Evolutionary conservation across 2,797 vertebrate genomes (phyloP).

Genomic region (Eulemur rubriventer): DNA sequence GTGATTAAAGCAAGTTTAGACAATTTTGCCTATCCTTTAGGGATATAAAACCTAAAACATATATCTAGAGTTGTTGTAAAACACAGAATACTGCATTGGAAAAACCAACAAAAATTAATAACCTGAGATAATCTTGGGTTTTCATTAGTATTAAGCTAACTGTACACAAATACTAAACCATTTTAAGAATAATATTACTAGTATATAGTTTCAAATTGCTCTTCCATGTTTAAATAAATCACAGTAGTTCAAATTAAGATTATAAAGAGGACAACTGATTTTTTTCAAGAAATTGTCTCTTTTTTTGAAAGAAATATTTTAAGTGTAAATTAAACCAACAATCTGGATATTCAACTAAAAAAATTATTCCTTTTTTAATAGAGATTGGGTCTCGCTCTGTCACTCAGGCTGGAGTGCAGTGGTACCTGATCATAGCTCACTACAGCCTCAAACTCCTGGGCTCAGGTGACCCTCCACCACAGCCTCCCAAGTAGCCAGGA

Average conservation of each 20-base stretch:
- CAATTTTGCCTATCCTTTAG: neutral
- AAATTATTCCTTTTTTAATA: neutral
- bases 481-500: neutral
- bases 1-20: neutral
- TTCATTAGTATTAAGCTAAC: slow-evolving; percentile 24
- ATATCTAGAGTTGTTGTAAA: slow-evolving; percentile 5
- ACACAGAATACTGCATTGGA: neutral
- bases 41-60: slow-evolving; percentile 10
- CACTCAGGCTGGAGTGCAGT: neutral
- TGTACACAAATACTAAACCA: neutral
- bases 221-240: neutral
- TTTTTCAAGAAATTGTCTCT: neutral
- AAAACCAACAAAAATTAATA: neutral
- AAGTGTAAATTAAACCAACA: neutral
- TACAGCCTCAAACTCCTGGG: neutral
- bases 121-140: neutral
- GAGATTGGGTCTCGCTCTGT: neutral
- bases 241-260: slow-evolving; percentile 2
- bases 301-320: slow-evolving; percentile 19
- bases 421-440: neutral
- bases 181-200: slow-evolving; percentile 38
- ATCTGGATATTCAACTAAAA: neutral
- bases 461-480: too few relatives aligned
- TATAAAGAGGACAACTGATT: neutral
- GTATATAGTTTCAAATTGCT: neutral